These are phyloP conservation scores for Tangachromis dhanisi DNA, from an alignment of 2,113 vertebrate genomes.

Conservation along the genomic window DNA sequence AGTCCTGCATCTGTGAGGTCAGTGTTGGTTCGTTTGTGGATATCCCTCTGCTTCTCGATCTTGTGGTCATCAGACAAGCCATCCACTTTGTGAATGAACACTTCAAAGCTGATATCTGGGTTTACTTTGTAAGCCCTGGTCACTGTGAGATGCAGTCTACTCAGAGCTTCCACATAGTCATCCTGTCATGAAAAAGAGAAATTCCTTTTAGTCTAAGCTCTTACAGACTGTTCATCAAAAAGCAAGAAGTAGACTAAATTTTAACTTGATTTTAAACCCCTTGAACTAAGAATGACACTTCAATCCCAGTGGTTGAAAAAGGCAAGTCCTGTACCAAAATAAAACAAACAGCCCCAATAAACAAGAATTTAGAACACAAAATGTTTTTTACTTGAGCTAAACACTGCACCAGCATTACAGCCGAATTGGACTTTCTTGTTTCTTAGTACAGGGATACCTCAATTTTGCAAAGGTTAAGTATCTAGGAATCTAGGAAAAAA, in stretches of 20 bases:
- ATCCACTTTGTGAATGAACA: constrained; percentile 96
- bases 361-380: neutral
- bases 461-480: neutral
- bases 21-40: constrained; percentile 89
- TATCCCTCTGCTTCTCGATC: constrained; percentile 91
- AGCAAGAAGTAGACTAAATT: neutral
- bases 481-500: neutral
- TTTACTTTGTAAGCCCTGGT: constrained; percentile 92
- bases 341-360: neutral
- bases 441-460: neutral
- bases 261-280: neutral
- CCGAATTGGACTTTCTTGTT: neutral
- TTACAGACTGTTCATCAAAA: neutral
- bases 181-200: constrained; percentile 66
- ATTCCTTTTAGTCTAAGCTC: neutral
- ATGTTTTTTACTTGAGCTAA: neutral
- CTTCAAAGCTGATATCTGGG: constrained; percentile 91
- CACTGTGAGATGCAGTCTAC: constrained; percentile 87
- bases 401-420: neutral
- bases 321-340: neutral
- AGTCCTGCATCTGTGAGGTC: constrained; percentile 85
- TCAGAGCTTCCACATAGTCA: constrained; percentile 90
- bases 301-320: neutral
- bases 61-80: constrained; percentile 92
- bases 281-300: neutral